Conservation (phyloP, 2,797 vertebrate species). For the Pseudochaenichthys georgianus region DNA sequence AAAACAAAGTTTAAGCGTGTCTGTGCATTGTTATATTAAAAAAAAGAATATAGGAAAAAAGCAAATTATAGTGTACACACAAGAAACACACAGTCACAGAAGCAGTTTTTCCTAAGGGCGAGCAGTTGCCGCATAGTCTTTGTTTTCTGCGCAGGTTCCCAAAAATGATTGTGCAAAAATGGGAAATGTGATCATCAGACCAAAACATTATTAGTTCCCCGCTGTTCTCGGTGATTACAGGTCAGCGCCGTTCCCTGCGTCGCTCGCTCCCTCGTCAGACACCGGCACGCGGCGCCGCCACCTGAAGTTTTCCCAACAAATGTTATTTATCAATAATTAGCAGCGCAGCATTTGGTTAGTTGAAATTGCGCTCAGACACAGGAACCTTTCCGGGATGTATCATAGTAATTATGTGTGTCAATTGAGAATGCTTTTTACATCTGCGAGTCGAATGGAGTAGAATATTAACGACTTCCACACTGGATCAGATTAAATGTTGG, state of each 20-base stretch:
- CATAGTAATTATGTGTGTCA: slow-evolving; percentile 83
- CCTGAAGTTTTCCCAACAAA: slow-evolving; percentile 92
- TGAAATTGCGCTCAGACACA: slow-evolving; percentile 94
- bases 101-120: slow-evolving; percentile 32
- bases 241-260: slow-evolving; percentile 85
- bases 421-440: slow-evolving; percentile 82
- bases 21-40: slow-evolving; percentile 9
- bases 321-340: slow-evolving; percentile 99
- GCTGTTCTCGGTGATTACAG: slow-evolving; percentile 88
- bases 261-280: background rate
- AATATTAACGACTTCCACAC: slow-evolving; percentile 76
- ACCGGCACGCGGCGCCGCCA: slow-evolving; percentile 87
- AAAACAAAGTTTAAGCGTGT: slow-evolving; percentile 30
- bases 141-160: slow-evolving; percentile 87
- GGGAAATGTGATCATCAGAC: slow-evolving; percentile 87
- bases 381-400: slow-evolving; percentile 93
- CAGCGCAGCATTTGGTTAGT: slow-evolving; percentile 94
- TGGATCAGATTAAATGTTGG: slow-evolving; percentile 65
- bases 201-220: slow-evolving; percentile 85
- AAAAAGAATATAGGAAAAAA: background rate
- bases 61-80: background rate
- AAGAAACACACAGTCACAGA: accelerated
- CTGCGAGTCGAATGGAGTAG: slow-evolving; percentile 77
- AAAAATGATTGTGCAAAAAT: slow-evolving; percentile 84
- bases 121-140: slow-evolving; percentile 37